phyloP scores from a whole-genome alignment of 53 echinoderm and acorn worm species.

The Pentamera pediparva region DNA sequence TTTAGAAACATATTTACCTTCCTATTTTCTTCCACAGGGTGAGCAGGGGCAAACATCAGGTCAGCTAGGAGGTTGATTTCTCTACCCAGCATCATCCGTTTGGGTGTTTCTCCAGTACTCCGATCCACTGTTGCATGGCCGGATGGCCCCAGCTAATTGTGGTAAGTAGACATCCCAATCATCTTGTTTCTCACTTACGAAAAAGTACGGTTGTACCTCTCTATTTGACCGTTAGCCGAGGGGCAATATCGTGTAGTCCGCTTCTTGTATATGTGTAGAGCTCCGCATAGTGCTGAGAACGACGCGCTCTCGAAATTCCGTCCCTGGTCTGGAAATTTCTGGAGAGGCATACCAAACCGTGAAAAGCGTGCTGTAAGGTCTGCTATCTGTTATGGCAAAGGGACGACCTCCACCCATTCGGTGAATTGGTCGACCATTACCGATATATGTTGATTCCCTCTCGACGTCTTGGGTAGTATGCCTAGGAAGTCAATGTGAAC shows the following conservation, averaged over 20 bases:
- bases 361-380: no score
- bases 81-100: constrained; percentile 37
- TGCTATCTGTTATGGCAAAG: no score
- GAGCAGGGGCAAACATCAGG: constrained; percentile 24
- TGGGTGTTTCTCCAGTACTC: constrained; percentile 29
- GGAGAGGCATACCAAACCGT: constrained; percentile 34
- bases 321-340: constrained; percentile 38
- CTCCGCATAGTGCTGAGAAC: constrained; percentile 2
- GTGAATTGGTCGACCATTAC: constrained; percentile 64
- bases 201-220: constrained; percentile 50
- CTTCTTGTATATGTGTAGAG: constrained; percentile 25
- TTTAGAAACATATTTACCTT: neutral
- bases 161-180: constrained; percentile 33
- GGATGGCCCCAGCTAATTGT: constrained; percentile 36
- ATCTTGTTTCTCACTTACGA: constrained; percentile 24
- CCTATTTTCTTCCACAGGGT: neutral
- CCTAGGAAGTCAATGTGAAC: constrained; percentile 54
- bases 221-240: no score
- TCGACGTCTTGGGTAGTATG: constrained; percentile 29
- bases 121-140: constrained; percentile 41
- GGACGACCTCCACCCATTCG: neutral
- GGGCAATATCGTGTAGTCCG: no score
- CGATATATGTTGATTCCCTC: constrained; percentile 39
- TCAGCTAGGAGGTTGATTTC: constrained; percentile 40
- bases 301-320: constrained; percentile 36